Evolutionary conservation across 2,797 vertebrate species (phyloP), one percentile per base, ranked within the genome.

Genomic region (Fistularia commersonii): DNA sequence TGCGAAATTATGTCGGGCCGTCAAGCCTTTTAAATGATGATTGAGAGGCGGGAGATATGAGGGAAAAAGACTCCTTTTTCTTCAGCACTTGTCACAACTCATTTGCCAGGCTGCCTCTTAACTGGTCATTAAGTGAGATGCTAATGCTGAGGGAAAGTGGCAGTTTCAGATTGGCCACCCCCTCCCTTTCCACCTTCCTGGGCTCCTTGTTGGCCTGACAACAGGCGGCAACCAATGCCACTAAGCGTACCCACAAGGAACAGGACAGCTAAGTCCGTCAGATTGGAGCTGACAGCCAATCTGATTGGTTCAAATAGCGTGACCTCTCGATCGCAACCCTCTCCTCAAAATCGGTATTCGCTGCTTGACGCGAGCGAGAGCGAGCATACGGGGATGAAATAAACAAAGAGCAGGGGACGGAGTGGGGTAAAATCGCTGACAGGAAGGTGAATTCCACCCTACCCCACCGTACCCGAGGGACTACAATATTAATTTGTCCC

Each of bases 61-160:
- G 91, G 88, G 85, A 78, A 90, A 92, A 92, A 92, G 75, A 86
- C 91, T 91, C 88, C 89, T 89, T 94, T 94, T 93, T 88, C 93
- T 88, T 88, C 89, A 89, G 93, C 88, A 87, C 92, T 94, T 97
- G 96, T 98, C 96, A 98, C 83, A 94, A 95, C 88, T 93, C 87
- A 97, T 98, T 96, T 96, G 93, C 75, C 69, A 85, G 87, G 79
- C 93, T 94, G 94, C 92, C 92, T 92, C 93, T 93, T 95, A 95
- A 93, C 90, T 91, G 88, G 94, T 95, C 94, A 96, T 97, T 97
- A 97, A 93, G 91, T 90, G 89, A 90, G 90, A 93, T 91, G 92
- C 93, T 96, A 96, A 97, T 91, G 93, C 91, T 96, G 93, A 98
- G 90, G 91, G 90, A 92, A 94, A 93, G 92, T 96, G 96, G 95